These are phyloP conservation scores for Tiaroga cobitis DNA, from an alignment of 2,797 vertebrate species.

Conservation along the genomic window DNA sequence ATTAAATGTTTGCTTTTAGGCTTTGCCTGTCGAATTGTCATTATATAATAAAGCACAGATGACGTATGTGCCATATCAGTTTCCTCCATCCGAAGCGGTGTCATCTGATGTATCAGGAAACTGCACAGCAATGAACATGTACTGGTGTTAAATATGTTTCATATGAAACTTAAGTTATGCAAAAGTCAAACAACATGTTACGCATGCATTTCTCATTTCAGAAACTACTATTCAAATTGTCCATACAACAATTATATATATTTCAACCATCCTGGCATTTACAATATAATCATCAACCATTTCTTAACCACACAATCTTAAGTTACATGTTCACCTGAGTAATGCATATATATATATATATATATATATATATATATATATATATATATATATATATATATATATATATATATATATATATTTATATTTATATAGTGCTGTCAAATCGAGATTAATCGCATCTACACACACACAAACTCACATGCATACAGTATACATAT, in stretches of 20 bases:
- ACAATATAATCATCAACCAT: background rate
- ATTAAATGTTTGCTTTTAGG: slow-evolving; percentile 4
- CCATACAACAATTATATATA: background rate
- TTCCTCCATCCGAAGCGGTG: slow-evolving; percentile 63
- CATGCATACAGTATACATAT: too few species aligned
- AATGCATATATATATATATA: background rate
- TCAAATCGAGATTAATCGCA: too few species aligned
- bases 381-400: background rate
- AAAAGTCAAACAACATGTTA: background rate
- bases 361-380: background rate
- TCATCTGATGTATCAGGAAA: slow-evolving; percentile 74
- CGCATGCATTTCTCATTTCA: background rate
- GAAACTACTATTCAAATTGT: background rate
- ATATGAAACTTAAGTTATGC: background rate
- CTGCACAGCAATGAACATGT: slow-evolving; percentile 51
- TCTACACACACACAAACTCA: too few species aligned
- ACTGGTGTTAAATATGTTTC: slow-evolving; percentile 38
- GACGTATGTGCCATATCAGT: slow-evolving; percentile 48
- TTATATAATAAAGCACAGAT: slow-evolving; percentile 27
- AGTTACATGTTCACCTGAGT: background rate
- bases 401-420: too few species aligned
- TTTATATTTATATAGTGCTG: too few species aligned
- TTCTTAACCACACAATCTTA: background rate
- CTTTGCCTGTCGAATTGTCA: background rate
- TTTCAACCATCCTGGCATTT: background rate